Percentiles rank a stretch among this genome's conserved stretches.
These are phyloP conservation scores for Hemibates koningsi DNA, from an alignment of 2,113 vertebrate genomes.

Conservation along the genomic window DNA sequence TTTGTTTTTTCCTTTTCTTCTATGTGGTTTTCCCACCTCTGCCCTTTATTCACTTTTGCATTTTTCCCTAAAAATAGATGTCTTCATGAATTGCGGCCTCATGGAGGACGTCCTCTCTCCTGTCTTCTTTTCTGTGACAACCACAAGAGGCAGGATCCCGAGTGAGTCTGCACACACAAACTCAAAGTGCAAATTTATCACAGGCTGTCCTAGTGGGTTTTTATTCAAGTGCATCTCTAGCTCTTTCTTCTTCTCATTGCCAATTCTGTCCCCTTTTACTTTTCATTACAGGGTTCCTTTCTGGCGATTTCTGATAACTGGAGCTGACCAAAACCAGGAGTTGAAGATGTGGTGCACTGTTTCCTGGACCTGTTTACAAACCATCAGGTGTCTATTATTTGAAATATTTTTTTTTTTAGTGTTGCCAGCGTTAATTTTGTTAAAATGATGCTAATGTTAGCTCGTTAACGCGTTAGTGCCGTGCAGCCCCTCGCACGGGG, in stretches of 20 bases:
- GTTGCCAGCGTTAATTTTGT: background rate
- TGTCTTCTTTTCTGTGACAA: conserved; percentile 98
- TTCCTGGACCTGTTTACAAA: conserved; percentile 96
- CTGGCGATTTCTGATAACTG: conserved; percentile 96
- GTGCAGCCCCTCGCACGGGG: accelerated
- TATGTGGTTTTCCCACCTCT: background rate
- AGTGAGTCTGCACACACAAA: conserved; percentile 75
- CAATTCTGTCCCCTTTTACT: background rate
- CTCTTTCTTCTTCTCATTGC: background rate
- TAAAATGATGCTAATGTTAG: background rate
- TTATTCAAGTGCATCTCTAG: no score
- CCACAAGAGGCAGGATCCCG: conserved; percentile 96
- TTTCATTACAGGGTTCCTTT: conserved; percentile 82
- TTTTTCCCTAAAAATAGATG: conserved; percentile 70
- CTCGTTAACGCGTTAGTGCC: background rate
- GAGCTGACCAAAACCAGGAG: conserved; percentile 93
- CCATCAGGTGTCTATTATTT: conserved; percentile 74
- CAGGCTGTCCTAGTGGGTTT: background rate
- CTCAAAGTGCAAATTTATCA: background rate
- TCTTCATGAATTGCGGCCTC: conserved; percentile 93
- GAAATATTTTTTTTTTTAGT: background rate
- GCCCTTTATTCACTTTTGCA: background rate
- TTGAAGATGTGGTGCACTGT: conserved; percentile 99
- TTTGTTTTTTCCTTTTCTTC: background rate
- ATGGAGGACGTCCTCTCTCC: conserved; percentile 87